Evolutionary conservation across 2,888 invertebrate genomes (phyloP).

Genomic region (Ornithoptera priamus): DNA sequence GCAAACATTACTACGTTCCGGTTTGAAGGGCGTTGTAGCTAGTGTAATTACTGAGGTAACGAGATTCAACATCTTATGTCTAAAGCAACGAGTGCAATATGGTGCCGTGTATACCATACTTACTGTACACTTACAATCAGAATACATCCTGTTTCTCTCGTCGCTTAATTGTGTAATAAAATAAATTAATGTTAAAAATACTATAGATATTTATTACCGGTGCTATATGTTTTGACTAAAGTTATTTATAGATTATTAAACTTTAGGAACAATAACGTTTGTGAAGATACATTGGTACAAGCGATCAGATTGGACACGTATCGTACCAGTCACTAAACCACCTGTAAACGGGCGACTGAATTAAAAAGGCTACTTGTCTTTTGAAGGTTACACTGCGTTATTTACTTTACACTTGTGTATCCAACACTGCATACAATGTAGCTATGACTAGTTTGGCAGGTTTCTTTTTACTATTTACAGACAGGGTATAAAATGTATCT

Average conservation of each 20-base stretch:
- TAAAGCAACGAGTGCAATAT: no score
- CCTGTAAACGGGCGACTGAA: slow-evolving; percentile 4
- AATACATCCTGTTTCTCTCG: no score
- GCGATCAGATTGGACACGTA: slow-evolving; percentile 1
- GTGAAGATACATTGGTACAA: neutral
- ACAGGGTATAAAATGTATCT: neutral
- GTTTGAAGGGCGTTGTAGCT: no score
- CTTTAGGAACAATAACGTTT: neutral
- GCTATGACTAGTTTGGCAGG: neutral
- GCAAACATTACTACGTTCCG: no score
- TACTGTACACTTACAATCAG: no score
- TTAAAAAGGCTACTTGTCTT: slow-evolving; percentile 13
- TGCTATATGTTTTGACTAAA: neutral
- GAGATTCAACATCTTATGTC: no score
- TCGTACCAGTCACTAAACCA: neutral
- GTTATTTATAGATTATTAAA: neutral
- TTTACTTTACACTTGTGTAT: neutral
- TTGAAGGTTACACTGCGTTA: slow-evolving; percentile 7
- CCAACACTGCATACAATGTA: neutral
- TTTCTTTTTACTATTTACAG: neutral
- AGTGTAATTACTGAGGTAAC: no score
- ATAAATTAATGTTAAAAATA: no score
- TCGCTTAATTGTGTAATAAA: no score
- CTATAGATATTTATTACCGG: neutral
- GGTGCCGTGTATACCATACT: no score